These are phyloP conservation scores for Cryptoleucopteryx plumbea DNA, from an alignment of 2,113 vertebrate genomes.

Conservation along the genomic window DNA sequence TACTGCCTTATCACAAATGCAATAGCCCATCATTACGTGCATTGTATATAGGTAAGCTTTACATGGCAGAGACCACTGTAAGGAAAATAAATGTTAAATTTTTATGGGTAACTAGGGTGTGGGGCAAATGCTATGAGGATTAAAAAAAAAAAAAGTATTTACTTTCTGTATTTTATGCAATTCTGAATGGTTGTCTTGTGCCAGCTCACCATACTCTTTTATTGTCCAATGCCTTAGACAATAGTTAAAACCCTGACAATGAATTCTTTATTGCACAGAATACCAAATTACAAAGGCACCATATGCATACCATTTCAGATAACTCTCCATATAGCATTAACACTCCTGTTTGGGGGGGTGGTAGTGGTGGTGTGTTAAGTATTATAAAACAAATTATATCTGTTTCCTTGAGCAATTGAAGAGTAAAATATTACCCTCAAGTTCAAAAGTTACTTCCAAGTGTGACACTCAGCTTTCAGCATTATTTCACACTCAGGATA, in stretches of 20 bases:
- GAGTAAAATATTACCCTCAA: neutral
- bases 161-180: neutral
- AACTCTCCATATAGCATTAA: neutral
- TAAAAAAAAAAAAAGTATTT: neutral
- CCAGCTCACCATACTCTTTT: neutral
- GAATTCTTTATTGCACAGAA: neutral
- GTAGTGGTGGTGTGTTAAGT: neutral
- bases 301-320: neutral
- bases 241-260: neutral
- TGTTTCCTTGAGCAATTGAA: neutral
- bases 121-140: neutral
- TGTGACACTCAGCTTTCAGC: neutral
- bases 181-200: neutral
- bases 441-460: constrained; percentile 25
- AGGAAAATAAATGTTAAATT: neutral
- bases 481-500: neutral
- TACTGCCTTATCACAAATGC: neutral
- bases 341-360: neutral
- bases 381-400: neutral
- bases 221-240: neutral
- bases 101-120: neutral
- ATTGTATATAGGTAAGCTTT: neutral
- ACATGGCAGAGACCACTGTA: neutral
- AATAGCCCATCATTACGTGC: neutral
- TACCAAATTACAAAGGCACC: neutral